Percentiles rank a stretch among this genome's conserved stretches.
These are phyloP conservation scores for Pimephales promelas DNA, from an alignment of 2,113 vertebrate species.

Conservation along the genomic window DNA sequence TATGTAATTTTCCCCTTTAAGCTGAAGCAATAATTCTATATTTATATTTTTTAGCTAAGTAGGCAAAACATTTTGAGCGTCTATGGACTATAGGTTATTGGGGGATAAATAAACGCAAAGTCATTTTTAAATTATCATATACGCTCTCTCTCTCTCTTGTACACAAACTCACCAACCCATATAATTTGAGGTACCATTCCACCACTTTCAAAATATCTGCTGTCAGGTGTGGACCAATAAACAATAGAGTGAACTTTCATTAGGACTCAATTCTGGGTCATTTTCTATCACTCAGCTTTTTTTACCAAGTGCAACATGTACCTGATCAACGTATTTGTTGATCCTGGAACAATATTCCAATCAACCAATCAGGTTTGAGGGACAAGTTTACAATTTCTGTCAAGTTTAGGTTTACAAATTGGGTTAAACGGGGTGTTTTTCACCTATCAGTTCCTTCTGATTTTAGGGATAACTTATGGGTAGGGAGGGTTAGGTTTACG, in stretches of 20 bases:
- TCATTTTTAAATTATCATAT: not conserved
- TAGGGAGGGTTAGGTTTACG: too few species aligned
- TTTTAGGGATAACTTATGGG: too few species aligned
- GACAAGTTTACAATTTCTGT: too few species aligned
- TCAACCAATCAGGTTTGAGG: too few species aligned
- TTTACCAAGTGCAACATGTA: too few species aligned
- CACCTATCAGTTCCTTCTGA: too few species aligned
- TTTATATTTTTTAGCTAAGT: not conserved
- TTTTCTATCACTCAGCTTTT: not conserved
- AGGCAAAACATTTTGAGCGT: not conserved
- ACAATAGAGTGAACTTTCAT: slow-evolving; percentile 12
- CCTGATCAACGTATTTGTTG: too few species aligned
- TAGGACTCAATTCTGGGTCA: slow-evolving; percentile 47
- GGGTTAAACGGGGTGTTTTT: too few species aligned
- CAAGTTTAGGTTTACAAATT: too few species aligned
- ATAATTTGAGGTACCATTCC: not conserved
- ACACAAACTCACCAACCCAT: not conserved
- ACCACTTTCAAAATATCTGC: slow-evolving; percentile 1
- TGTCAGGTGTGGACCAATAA: slow-evolving; percentile 14
- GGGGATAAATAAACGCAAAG: not conserved
- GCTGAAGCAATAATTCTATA: not conserved
- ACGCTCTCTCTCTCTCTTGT: not conserved
- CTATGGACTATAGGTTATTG: not conserved
- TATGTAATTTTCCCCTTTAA: not conserved
- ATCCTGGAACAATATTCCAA: too few species aligned